Evolutionary conservation across 2,113 vertebrate species (phyloP), one percentile per base, ranked within the genome.

Genomic region (Glaucomys volans): DNA sequence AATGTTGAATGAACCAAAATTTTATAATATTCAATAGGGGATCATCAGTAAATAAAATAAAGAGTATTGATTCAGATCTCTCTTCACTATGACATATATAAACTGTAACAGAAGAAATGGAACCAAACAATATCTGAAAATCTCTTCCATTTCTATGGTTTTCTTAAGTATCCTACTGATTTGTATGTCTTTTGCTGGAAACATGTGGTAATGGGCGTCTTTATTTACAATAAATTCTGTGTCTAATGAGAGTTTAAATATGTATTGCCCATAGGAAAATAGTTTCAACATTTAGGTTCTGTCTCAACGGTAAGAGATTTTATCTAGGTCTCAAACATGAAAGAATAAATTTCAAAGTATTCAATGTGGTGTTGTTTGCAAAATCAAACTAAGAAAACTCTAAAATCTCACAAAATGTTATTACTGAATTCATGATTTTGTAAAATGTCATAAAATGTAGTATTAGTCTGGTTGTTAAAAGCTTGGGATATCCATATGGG

Each of bases 181-280:
- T 87, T 80, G 5, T 47, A 28, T 82, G 18, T 80, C 40, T 77
- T 89, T 75, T 77, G 2, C 35, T 90, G 35, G 67, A 91, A 93
- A 85, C 32, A 17, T 32, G 12, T 77, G 10, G 57, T 72, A 66
- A 40, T 57, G n/a, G 14, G 11, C 4, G 59, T 4, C 30, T 82
- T 84, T 13, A 22, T 50, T 83, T 89, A 86, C 1, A 81, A 59
- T 84, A 93, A 91, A 74, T 79, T 95, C 32, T 91, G 1, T 40
- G 22, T 57, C 30, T 87, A 87, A 59, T 72, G 18, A 54, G 32
- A 86, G 18, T 76, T 88, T 91, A 91, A 93, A 71, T 72, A 74
- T 72, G 67, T 83, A 81, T 88, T 76, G 40, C 77, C 24, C 47
- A 72, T 81, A 72, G 77, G 47, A 93, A 88, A 93, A 92, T 40